Evolutionary conservation across 2,113 vertebrate species (phyloP).

Genomic region (Perca schrenkii): DNA sequence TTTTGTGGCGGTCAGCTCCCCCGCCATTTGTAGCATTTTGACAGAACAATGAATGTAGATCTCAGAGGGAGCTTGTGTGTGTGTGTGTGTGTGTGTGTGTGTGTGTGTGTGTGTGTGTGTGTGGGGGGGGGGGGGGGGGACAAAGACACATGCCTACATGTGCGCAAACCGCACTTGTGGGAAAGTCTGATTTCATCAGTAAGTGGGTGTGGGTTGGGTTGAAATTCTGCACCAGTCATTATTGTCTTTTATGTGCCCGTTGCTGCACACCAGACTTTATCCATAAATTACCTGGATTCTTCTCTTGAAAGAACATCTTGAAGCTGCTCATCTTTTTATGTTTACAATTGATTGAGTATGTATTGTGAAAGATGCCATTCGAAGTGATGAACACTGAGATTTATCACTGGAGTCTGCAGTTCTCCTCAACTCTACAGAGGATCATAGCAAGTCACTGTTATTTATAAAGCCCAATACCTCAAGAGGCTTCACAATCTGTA

Average conservation of each 20-base stretch:
- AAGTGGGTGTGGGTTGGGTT: constrained; percentile 21
- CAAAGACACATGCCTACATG: constrained; percentile 10
- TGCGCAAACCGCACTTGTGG: constrained; percentile 27
- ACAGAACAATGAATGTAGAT: constrained; percentile 24
- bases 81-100: neutral
- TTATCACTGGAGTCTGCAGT: neutral
- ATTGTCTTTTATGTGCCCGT: constrained; percentile 32
- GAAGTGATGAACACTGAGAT: too few relatives aligned
- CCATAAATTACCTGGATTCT: neutral
- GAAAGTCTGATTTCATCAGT: constrained; percentile 38
- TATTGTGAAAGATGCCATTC: neutral
- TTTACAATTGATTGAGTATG: neutral
- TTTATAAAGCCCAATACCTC: too few relatives aligned
- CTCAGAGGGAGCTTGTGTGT: neutral
- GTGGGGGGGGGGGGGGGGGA: neutral
- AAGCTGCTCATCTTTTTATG: neutral
- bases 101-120: neutral
- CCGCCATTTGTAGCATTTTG: constrained; percentile 25
- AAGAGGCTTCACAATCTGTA: too few relatives aligned
- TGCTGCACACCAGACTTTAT: constrained; percentile 10
- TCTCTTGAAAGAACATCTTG: neutral
- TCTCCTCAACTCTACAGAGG: too few relatives aligned
- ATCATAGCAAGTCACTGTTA: neutral
- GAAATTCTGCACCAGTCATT: constrained; percentile 33
- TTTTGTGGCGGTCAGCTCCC: constrained; percentile 37